These are phyloP conservation scores for Pantherophis guttatus DNA, from an alignment of 2,113 vertebrate genomes.

Conservation along the genomic window DNA sequence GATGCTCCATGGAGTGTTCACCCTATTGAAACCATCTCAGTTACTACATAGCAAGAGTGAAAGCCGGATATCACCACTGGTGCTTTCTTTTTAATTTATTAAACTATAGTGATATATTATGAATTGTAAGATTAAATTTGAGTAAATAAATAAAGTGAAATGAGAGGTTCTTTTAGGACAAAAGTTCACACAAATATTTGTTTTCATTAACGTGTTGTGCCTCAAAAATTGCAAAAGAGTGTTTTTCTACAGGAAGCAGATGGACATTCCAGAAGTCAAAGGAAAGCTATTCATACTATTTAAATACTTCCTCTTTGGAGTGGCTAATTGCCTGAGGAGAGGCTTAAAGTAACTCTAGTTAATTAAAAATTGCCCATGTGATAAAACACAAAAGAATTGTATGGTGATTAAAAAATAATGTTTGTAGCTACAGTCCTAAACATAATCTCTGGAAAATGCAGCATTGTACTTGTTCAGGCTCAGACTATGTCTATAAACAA, in stretches of 20 bases:
- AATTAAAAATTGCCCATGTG: not conserved
- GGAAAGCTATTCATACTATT: conserved; percentile 51
- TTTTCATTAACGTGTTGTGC: not conserved
- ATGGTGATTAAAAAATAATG: not conserved
- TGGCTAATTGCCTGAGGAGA: conserved; percentile 41
- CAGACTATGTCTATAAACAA: not conserved
- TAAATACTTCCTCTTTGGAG: conserved; percentile 57
- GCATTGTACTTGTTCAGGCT: not conserved
- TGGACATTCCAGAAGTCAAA: conserved; percentile 55
- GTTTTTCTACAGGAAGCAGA: conserved; percentile 62
- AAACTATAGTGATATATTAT: not conserved
- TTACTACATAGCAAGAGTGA: not conserved
- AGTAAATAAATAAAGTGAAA: not conserved
- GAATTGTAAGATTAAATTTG: not conserved
- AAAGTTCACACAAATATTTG: conserved; percentile 10
- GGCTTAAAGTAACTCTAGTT: not conserved
- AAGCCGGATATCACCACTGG: not conserved
- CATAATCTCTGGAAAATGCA: not conserved
- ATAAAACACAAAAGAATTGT: not conserved
- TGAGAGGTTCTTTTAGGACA: conserved; percentile 4
- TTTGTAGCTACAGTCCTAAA: not conserved
- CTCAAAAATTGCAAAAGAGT: conserved; percentile 51
- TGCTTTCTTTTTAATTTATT: not conserved
- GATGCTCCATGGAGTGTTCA: not conserved
- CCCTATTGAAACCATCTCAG: not conserved